These are phyloP conservation scores for Ophiodon elongatus DNA, from an alignment of 2,113 vertebrate genomes.

Conservation along the genomic window DNA sequence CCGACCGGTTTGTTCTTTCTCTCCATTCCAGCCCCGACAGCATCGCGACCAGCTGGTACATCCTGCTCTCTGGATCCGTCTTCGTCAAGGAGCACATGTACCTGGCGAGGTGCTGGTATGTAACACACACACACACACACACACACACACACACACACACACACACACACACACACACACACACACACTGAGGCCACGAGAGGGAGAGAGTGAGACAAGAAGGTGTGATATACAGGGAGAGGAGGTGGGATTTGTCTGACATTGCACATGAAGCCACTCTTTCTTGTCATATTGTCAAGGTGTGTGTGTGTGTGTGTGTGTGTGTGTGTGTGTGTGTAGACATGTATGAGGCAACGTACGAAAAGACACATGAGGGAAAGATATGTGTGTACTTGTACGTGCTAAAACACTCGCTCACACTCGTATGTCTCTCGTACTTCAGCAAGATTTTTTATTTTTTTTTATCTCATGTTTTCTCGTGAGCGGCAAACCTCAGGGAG, in stretches of 20 bases:
- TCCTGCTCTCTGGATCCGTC: constrained; percentile 96
- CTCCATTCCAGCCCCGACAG: constrained; percentile 89
- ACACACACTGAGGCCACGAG: too few relatives aligned
- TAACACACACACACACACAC: constrained; percentile 42
- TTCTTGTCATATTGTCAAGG: constrained; percentile 9
- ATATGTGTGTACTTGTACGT: neutral
- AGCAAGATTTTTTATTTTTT: too few relatives aligned
- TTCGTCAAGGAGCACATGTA: constrained; percentile 97
- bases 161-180: neutral
- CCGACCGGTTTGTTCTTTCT: constrained; percentile 20
- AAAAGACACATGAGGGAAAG: neutral
- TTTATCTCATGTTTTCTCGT: too few relatives aligned
- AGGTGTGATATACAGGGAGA: neutral
- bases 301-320: neutral
- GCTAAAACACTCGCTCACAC: too few relatives aligned
- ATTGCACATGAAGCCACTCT: neutral
- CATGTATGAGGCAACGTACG: neutral
- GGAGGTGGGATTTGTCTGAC: constrained; percentile 17
- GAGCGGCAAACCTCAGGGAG: too few relatives aligned
- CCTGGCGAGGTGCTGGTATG: constrained; percentile 95
- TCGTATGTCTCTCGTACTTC: too few relatives aligned
- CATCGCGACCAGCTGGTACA: constrained; percentile 95
- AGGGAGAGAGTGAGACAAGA: constrained; percentile 8
- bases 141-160: neutral
- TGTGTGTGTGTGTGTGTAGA: neutral